These are phyloP conservation scores for Heterotilapia buettikoferi DNA, from an alignment of 2,113 vertebrate species.

Conservation along the genomic window DNA sequence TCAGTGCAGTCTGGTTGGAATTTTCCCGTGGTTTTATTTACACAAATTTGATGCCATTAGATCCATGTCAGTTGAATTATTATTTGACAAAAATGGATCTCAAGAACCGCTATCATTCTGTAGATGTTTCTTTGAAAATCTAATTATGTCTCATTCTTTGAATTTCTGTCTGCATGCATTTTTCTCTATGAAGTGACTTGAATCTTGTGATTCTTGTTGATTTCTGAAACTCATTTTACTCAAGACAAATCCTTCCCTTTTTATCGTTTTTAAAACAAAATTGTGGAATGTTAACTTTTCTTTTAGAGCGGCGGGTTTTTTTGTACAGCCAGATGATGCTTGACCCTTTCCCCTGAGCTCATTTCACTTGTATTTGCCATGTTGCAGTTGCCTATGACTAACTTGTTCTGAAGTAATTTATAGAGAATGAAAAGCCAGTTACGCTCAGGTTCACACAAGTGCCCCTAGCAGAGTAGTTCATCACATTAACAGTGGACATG, in stretches of 20 bases:
- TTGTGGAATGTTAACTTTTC: not conserved
- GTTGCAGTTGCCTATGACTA: not conserved
- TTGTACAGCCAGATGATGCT: not conserved
- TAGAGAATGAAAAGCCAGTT: not conserved
- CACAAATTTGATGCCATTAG: not conserved
- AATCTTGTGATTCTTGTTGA: not conserved
- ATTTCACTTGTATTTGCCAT: not conserved
- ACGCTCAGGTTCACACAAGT: not conserved
- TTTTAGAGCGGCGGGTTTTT: not conserved
- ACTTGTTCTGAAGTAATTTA: not conserved
- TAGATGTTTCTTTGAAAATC: not conserved
- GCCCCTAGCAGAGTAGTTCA: not conserved
- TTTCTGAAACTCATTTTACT: not conserved
- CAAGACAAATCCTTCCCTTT: not conserved
- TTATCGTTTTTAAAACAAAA: not conserved
- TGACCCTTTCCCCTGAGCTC: not conserved
- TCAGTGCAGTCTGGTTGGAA: not conserved
- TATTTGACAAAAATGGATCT: not conserved
- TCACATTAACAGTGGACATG: not conserved
- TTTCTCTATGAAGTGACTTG: not conserved
- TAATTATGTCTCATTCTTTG: not conserved
- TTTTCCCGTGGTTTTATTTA: not conserved
- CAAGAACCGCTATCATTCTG: not conserved
- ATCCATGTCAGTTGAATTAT: not conserved
- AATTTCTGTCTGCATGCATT: not conserved